Evolutionary conservation across 1,140 invertebrate genomes (phyloP), one percentile per base, ranked within the genome.

Genomic region (Anastatus disparis): DNA sequence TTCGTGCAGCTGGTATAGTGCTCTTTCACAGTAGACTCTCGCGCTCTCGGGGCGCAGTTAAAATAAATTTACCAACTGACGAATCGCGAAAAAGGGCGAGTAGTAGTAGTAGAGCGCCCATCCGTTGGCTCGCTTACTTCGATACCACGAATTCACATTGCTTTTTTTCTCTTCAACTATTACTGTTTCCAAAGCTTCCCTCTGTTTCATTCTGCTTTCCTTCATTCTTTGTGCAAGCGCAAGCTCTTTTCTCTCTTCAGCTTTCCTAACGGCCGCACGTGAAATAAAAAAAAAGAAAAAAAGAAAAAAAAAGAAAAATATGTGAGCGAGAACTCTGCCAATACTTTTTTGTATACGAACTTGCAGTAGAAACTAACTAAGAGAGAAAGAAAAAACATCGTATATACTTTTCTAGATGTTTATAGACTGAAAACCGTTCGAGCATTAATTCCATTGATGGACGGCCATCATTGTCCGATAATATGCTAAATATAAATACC

Each of bases 31-130:
- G 50, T 27, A n/a, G n/a, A n/a, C n/a, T n/a, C n/a, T n/a, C n/a
- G 52, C 24, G 4, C 31, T 35, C 31, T 35, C 10, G 4, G 12
- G 13, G n/a, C 29, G 20, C 48, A n/a, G 62, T 40, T 38, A 55
- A 65, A 65, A 65, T 65, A 55, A 55, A 65, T 65, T 65, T 65
- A 31, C 63, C 63, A 22, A 55, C 52, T 55, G 50, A 55, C 26
- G 31, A 44, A 52, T 48, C 44, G 15, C 29, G 22, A 26, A 64
- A 64, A 53, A 53, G 35, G 9, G 10, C 46, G 35, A 65, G n/a
- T n/a, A n/a, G n/a, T n/a, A n/a, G n/a, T n/a, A n/a, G n/a, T n/a
- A n/a, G n/a, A n/a, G n/a, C n/a, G n/a, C n/a, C n/a, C n/a, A n/a
- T n/a, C n/a, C n/a, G n/a, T n/a, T n/a, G 24, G 48, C 15, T 17